These are phyloP conservation scores for Siniperca obscura DNA, from an alignment of 2,797 vertebrate genomes.

Conservation along the genomic window DNA sequence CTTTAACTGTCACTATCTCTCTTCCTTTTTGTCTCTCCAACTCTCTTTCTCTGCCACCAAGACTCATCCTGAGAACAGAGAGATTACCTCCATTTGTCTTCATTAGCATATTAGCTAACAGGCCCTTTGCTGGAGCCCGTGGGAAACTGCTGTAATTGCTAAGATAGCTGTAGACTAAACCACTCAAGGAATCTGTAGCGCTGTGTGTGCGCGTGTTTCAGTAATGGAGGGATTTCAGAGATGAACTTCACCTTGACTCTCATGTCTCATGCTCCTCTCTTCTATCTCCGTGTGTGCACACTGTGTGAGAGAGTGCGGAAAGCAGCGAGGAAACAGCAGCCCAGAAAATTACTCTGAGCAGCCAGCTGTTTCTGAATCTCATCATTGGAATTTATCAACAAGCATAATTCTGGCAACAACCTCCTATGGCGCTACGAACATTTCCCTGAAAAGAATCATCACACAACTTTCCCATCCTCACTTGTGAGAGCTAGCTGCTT, in stretches of 20 bases:
- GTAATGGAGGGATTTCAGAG: conserved; percentile 59
- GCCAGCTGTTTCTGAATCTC: conserved; percentile 70
- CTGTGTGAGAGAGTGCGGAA: conserved; percentile 2
- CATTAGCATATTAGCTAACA: conserved; percentile 86
- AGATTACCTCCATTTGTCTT: conserved; percentile 86
- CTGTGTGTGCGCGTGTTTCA: conserved; percentile 39
- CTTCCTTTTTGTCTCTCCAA: conserved; percentile 21
- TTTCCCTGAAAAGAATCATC: conserved; percentile 70
- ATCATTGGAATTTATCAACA: conserved; percentile 72
- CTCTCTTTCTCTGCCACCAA: conserved; percentile 55
- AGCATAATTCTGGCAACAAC: conserved; percentile 48
- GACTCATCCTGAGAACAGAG: conserved; percentile 73
- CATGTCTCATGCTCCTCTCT: conserved; percentile 16
- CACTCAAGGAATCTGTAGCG: conserved; percentile 69
- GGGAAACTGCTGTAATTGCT: conserved; percentile 82
- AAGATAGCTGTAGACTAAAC: conserved; percentile 78
- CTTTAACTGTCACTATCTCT: conserved; percentile 45
- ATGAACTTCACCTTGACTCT: conserved; percentile 76
- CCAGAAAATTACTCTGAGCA: conserved; percentile 62
- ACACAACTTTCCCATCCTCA: conserved; percentile 33
- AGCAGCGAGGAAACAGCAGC: conserved; percentile 55
- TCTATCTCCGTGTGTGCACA: conserved; percentile 15
- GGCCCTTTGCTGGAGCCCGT: conserved; percentile 74
- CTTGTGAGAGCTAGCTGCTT: conserved; percentile 29
- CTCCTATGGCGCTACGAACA: conserved; percentile 43